phyloP scores from a whole-genome alignment of 2,113 vertebrate species.

The Cnemophilus loriae region DNA sequence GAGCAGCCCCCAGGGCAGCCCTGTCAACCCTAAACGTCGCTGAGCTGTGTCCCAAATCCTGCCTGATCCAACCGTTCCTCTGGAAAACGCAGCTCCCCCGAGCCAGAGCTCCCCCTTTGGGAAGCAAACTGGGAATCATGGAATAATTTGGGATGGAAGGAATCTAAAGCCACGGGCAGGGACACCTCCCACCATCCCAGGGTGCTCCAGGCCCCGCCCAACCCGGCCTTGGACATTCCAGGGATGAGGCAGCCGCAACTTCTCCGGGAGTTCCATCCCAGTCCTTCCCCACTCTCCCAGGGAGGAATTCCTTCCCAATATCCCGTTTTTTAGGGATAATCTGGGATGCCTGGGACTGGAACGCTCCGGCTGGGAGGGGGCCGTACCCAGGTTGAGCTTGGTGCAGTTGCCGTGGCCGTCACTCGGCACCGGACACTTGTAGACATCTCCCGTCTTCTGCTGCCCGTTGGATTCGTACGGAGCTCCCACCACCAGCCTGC shows the following conservation, averaged over 20 bases:
- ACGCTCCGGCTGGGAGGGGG: no score
- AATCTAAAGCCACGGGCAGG: not conserved
- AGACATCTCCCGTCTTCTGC: slow-evolving; percentile 92
- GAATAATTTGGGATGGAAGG: not conserved
- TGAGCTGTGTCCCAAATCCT: not conserved
- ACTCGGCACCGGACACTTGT: slow-evolving; percentile 85
- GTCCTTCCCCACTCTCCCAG: no score
- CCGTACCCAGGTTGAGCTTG: slow-evolving; percentile 92
- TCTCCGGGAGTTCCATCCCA: not conserved
- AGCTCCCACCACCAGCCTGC: slow-evolving; percentile 92
- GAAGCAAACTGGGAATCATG: not conserved
- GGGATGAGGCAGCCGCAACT: not conserved
- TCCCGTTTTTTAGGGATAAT: rapidly evolving
- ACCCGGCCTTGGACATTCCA: not conserved
- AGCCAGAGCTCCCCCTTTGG: not conserved
- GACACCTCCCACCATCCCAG: not conserved
- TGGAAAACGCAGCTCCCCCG: rapidly evolving
- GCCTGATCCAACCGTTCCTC: rapidly evolving
- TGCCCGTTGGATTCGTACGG: slow-evolving; percentile 91
- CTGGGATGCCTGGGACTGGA: rapidly evolving
- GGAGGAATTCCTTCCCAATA: rapidly evolving
- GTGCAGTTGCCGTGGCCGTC: slow-evolving; percentile 81
- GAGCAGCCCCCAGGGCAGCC: not conserved
- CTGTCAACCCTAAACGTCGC: rapidly evolving
- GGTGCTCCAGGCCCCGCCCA: not conserved